Evolutionary conservation across 2,113 vertebrate genomes (phyloP).

Genomic region (Fregetta grallaria): DNA sequence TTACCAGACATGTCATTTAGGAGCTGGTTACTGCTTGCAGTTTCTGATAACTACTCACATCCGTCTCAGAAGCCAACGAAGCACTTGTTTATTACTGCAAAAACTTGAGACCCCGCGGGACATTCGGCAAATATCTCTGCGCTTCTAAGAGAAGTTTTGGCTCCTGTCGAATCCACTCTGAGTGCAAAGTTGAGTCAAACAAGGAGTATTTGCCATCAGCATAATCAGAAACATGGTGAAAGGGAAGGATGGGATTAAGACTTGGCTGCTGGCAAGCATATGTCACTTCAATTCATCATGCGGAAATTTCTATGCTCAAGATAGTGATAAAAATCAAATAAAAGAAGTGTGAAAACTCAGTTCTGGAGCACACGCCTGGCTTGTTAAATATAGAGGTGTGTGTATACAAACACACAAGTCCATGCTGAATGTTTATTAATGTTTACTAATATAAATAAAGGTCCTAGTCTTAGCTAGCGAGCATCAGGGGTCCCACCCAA

Average conservation of each 20-base stretch:
- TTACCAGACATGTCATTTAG: not conserved
- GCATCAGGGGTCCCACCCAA: not conserved
- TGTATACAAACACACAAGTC: not conserved
- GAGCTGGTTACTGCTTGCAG: constrained; percentile 2
- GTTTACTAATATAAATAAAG: not conserved
- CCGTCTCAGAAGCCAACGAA: not conserved
- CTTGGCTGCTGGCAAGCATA: constrained; percentile 32
- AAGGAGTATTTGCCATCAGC: constrained; percentile 13
- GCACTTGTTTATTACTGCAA: constrained; percentile 29
- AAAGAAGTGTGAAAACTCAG: constrained; percentile 24
- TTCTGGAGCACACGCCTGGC: not conserved
- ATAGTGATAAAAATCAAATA: constrained; percentile 36
- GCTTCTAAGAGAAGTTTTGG: not conserved
- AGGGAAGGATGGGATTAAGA: constrained; percentile 26
- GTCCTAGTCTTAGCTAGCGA: not conserved
- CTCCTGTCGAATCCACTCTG: not conserved
- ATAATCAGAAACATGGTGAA: constrained; percentile 40
- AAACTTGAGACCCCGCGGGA: not conserved
- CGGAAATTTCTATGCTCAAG: not conserved
- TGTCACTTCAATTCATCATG: constrained; percentile 27
- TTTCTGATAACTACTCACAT: constrained; percentile 14
- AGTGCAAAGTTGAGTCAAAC: constrained; percentile 8
- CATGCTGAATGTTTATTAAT: not conserved
- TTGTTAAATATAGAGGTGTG: not conserved
- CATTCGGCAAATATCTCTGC: not conserved